Evolutionary conservation across 2,113 vertebrate species (phyloP).

Genomic region (Mesocricetus auratus): DNA sequence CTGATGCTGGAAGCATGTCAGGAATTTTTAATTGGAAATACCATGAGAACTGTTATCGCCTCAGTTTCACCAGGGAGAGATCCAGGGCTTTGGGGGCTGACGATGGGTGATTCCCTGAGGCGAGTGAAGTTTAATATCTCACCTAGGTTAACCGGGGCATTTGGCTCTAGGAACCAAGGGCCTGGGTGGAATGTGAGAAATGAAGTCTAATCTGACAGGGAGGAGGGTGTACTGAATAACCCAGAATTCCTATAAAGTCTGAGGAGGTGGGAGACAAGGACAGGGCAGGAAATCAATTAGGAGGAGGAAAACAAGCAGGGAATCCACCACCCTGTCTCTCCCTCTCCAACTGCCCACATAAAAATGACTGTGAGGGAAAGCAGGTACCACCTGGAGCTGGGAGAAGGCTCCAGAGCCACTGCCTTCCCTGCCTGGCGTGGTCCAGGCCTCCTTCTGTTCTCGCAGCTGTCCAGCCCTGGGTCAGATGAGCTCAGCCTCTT

Average conservation of each 20-base stretch:
- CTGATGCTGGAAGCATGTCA: constrained; percentile 88
- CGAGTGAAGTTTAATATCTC: constrained; percentile 81
- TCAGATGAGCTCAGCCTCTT: constrained; percentile 74
- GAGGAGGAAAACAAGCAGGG: constrained; percentile 76
- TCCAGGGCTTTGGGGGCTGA: constrained; percentile 33
- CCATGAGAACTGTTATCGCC: constrained; percentile 88
- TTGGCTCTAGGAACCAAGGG: constrained; percentile 73
- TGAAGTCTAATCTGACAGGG: constrained; percentile 83
- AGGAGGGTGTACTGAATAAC: constrained; percentile 74
- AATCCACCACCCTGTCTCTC: constrained; percentile 21
- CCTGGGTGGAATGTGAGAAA: constrained; percentile 86
- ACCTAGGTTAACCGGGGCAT: constrained; percentile 79
- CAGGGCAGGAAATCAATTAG: constrained; percentile 75
- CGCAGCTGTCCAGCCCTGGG: constrained; percentile 48
- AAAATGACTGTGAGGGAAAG: constrained; percentile 35
- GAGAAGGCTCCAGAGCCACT: background rate
- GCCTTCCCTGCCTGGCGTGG: background rate
- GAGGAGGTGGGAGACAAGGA: constrained; percentile 79
- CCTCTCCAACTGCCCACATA: constrained; percentile 58
- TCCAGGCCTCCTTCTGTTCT: background rate
- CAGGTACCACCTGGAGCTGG: constrained; percentile 49
- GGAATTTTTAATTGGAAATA: constrained; percentile 89
- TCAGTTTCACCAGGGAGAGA: constrained; percentile 85
- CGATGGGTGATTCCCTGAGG: constrained; percentile 68
- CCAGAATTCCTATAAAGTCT: constrained; percentile 82